Conservation (phyloP, 53 echinoderm and acorn worm genomes). For the Holothuria leucospilota region DNA sequence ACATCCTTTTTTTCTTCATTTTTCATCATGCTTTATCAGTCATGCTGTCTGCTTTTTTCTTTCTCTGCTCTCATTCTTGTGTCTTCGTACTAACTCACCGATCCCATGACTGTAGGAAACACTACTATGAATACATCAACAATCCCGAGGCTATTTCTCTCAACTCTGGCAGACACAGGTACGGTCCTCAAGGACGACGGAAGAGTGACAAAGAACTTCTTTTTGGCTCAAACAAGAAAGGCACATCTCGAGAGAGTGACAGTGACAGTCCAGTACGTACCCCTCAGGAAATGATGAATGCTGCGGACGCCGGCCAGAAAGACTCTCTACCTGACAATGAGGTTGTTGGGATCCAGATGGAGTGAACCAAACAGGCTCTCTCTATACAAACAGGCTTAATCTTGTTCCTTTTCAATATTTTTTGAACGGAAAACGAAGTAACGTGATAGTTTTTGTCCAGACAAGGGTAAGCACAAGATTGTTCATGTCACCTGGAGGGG, state of each 20-base stretch:
- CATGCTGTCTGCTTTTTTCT: slow-evolving; percentile 3
- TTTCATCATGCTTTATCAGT: neutral
- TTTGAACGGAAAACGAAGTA: no score
- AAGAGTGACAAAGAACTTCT: slow-evolving; percentile 77
- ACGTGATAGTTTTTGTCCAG: no score
- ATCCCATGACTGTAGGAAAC: slow-evolving; percentile 27
- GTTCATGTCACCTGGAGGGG: no score
- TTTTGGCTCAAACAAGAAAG: slow-evolving; percentile 65
- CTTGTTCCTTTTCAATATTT: no score
- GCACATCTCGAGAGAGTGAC: slow-evolving; percentile 1
- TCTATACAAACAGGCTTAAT: neutral
- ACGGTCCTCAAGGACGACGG: slow-evolving; percentile 45
- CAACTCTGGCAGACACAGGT: slow-evolving; percentile 69
- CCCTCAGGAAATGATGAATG: slow-evolving; percentile 33
- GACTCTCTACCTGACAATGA: slow-evolving; percentile 43
- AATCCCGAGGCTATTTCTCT: slow-evolving; percentile 83
- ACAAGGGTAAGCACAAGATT: no score
- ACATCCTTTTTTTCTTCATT: neutral
- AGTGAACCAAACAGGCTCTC: slow-evolving; percentile 2
- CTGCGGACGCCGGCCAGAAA: slow-evolving; percentile 14
- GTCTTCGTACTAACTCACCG: slow-evolving; percentile 22
- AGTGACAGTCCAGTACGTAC: slow-evolving; percentile 33
- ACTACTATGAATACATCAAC: slow-evolving; percentile 54
- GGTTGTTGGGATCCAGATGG: slow-evolving; percentile 28
- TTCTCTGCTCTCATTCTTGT: neutral